A percentile compares a stretch with the other conserved stretches of the same genome.
Conservation (phyloP, 2,113 vertebrate species). For the Eretmochelys imbricata region DNA sequence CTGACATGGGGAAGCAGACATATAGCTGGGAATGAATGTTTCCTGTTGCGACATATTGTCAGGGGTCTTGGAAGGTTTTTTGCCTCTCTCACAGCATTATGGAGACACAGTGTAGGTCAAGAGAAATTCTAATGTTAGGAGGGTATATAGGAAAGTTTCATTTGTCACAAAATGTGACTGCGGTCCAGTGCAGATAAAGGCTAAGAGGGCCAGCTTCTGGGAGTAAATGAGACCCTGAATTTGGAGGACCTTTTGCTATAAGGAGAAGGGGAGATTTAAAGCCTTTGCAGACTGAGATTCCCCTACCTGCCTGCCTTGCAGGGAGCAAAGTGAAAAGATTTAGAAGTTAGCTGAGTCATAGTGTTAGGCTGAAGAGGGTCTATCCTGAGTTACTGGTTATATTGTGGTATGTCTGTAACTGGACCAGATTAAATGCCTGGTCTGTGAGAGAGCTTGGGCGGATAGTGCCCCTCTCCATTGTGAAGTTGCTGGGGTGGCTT, state of each 20-base stretch:
- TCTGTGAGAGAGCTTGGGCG: neutral
- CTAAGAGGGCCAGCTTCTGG: neutral
- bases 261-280: neutral
- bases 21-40: neutral
- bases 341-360: neutral
- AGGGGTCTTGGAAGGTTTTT: neutral
- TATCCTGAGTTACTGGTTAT: neutral
- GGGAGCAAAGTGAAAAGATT: neutral
- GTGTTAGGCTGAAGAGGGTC: rapidly evolving
- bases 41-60: neutral
- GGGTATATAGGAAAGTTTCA: neutral
- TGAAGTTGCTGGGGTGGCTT: neutral
- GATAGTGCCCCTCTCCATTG: rapidly evolving
- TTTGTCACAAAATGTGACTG: neutral
- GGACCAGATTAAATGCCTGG: neutral
- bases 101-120: neutral
- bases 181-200: neutral
- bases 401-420: neutral
- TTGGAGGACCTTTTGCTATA: neutral
- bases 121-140: neutral
- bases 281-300: neutral
- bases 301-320: rapidly evolving
- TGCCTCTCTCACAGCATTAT: neutral
- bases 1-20: neutral
- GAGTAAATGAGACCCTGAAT: neutral